Base-by-base conservation (phyloP, 2,888 invertebrate genomes). In the Cephalotes varians region DNA sequence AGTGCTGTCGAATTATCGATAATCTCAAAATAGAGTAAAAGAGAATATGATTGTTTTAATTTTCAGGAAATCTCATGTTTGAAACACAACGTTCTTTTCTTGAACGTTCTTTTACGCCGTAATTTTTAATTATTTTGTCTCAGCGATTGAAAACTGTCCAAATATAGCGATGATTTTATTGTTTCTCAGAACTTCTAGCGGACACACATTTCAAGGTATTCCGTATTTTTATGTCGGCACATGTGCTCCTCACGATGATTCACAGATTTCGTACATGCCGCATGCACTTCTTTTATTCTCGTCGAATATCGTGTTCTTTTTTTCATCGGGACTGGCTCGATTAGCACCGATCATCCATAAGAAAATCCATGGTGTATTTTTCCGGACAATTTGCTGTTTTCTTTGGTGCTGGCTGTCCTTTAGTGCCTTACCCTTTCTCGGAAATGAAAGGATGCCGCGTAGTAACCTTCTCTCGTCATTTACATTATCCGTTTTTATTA, bases 271-370 rank as follows among this genome's bases (percentile, higher is more conserved):
- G 47, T 62, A 80, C 82, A 82, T 69, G 64, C 81, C 81, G 71
- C 54, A 72, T 82, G 82, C 88, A 88, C 81, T 87, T 88, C 88
- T 83, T 85, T 88, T 86, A 81, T 77, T 86, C 84, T 81, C 73
- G 67, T 47, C 81, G 71, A 72, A 84, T 85, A 87, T 74, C 71
- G 69, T 77, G 85, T 85, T 80, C 89, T 86, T 87, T 88, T 85
- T 86, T 83, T 84, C 77, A 81, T 80, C 71, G 62, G 31, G 77
- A 85, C 89, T 83, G 49, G 49, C 37, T 56, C 67, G 62, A 44
- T 76, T 58, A 72, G 72, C 85, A 77, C 81, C 56, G 87, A 81
- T 81, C 71, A 60, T 72, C 37, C 80, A 80, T 71, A 84, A 83
- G 76, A 85, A 85, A 64, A 28, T n/a, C 40, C 34, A 54, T 18